Base-by-base conservation (phyloP, 2,797 vertebrate genomes). In the Myotis findleyi region DNA sequence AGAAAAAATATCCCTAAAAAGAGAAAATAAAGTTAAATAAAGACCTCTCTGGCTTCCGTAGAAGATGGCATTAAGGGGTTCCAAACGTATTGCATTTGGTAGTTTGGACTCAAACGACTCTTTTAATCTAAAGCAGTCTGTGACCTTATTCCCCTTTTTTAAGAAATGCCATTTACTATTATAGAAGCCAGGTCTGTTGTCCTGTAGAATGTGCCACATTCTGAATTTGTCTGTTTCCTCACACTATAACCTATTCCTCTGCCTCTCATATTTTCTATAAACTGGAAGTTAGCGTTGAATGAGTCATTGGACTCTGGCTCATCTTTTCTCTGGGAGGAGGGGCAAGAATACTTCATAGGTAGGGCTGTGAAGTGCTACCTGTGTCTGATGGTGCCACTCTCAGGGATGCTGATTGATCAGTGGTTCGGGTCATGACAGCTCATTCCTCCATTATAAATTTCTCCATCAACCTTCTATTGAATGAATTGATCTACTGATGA, bases 1-100 rank as follows among this genome's bases (percentile, higher is more conserved):
- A 73, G 73, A 17, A 41, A 73, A 86, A n/a, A 53, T 38, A 41
- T 33, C 53, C 68, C 51, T 44, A 59, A 77, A 77, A 79, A 79
- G 33, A 82, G 57, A 94, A 83, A 86, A 80, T 82, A 30, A 87
- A 83, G 64, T 79, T 73, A 75, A 92, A 75, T 75, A 59, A 87
- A 87, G 49, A 17, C 36, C 27, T 41, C 20, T 83, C 51, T 49
- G 10, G 27, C 51, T 79, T 17, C 51, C 36, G 20, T 85, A 25
- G 69, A 73, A 57, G 84, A 86, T 85, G 75, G 33, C 73, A 38
- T 73, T 38, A 21, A 92, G 41, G 9, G 38, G 12, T 80, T 84
- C 66, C 18, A 68, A 11, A 80, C 8, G 10, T 11, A 30, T 75
- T 33, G 17, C 79, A 82, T 66, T 83, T 86, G 69, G 23, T 83